Evolutionary conservation across 2,113 vertebrate genomes (phyloP), one percentile per base, ranked within the genome.

Genomic region (Asarcornis scutulata): DNA sequence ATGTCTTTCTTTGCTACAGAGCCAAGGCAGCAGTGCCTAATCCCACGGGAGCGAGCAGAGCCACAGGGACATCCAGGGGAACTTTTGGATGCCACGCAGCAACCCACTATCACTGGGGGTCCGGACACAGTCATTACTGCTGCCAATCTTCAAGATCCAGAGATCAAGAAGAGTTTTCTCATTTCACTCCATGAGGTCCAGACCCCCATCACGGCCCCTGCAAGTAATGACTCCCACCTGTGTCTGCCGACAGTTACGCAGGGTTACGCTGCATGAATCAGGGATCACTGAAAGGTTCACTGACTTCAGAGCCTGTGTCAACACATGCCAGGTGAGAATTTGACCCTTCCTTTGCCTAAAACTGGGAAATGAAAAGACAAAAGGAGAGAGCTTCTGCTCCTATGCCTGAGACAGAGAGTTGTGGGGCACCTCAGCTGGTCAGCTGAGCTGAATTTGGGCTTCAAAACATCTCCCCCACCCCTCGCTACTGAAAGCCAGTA

Each of bases 301-400:
- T 75, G 86, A 52, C 64, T 91, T 74, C 80, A 89, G 42, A 78
- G 83, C 52, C 76, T 81, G 79, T 78, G 52, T 95, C 92, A 97
- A 91, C 86, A 95, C 0, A 42, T 9, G 32, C n/a, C 68, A 91
- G 63, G 78, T 16, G 72, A 94, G 52, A 83, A 77, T 50, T 1
- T 42, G 50, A 69, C 71, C 77, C 31, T 46, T 62, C 36, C 50
- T 64, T 64, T 89, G 42, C n/a, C 63, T 71, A 29, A 76, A 59
- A 36, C 62, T 25, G 58, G 32, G 34, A 46, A 56, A 64, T 3
- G 7, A 44, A 29, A 18, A 76, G 27, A 50, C 53, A 84, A 69
- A 64, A 62, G 27, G 8, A 40, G 62, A 80, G 67, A 68, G 18
- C 40, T 85, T 22, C 58, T 94, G 29, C 22, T 89, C 26, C 16